Evolutionary conservation across 2,888 invertebrate species (phyloP).

Genomic region (Cheilosia vernalis): DNA sequence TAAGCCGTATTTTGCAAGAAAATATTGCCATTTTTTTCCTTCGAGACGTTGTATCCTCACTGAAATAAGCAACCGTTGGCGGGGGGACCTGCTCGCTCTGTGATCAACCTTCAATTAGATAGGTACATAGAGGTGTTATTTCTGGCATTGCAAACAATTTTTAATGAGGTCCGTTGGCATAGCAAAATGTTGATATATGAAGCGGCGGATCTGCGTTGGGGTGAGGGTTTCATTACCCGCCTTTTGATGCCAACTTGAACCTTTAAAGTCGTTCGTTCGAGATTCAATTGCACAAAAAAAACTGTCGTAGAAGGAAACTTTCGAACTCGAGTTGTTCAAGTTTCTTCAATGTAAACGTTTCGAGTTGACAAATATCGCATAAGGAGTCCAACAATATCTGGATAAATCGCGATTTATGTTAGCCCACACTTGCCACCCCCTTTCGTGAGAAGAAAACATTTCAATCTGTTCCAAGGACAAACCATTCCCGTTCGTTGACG

Average conservation of each 20-base stretch:
- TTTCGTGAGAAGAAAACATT: constrained; percentile 13
- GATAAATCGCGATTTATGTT: constrained; percentile 11
- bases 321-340: neutral
- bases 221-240: neutral
- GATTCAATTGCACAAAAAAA: neutral
- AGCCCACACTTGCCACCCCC: neutral
- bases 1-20: neutral
- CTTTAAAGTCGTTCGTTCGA: neutral
- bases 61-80: neutral
- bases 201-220: neutral
- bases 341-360: neutral
- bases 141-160: constrained; percentile 40
- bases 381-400: constrained; percentile 10
- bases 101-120: constrained; percentile 31
- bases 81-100: neutral
- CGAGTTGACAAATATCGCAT: neutral
- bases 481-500: constrained; percentile 53
- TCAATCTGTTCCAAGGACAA: constrained; percentile 45
- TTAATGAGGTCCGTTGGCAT: constrained; percentile 54
- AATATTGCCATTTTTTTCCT: no score
- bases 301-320: neutral
- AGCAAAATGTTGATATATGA: neutral
- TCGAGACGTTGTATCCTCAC: neutral
- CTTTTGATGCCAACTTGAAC: neutral
- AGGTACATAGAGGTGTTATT: constrained; percentile 3